Base-by-base conservation (phyloP, 2,113 vertebrate species). In the Paratilapia polleni region DNA sequence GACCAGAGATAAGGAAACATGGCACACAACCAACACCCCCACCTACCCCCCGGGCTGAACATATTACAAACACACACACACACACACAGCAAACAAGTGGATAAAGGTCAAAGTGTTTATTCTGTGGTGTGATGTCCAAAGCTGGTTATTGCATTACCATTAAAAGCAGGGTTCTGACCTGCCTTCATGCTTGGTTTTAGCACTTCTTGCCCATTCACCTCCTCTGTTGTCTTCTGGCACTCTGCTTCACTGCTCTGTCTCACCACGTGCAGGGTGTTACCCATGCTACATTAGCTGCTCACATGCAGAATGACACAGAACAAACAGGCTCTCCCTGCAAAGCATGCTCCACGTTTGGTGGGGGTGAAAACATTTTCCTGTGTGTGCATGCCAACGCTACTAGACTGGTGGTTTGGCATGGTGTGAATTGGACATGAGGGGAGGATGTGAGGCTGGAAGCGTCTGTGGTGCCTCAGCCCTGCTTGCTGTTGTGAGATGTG, bases 1-100 rank as follows among this genome's bases (percentile, higher is more conserved):
- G 81, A 75, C 54, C 77, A 73, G 60, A 93, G 93, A 95, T 95
- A 95, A 95, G 91, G 57, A 90, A 89, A 89, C 66, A 62, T 91
- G 84, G 82, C 79, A 52, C 34, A n/a, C 47, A 66, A 88, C 59
- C 89, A 89, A 78, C 78, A 66, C 22, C 43, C 13, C 43, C 13
- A 8, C 4, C 5, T 13, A 49, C 8, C 79, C 80, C 58, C 73
- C 41, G 26, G 24, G 70, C 49, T 80, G 68, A 28, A 73, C 77
- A 82, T 70, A 26, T 31, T n/a, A 75, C 1, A 1, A 60, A 66
- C 84, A 80, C 43, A 43, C 12, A 61, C 14, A 68, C 36, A 68
- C 41, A 57, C 14, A 41, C 17, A n/a, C 19, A 49, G 61, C 31
- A 10, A 81, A 70, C 75, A 81, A 84, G 60, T 43, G 24, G 57